phyloP scores from a whole-genome alignment of 1,140 invertebrate species.

The Ditylenchus dipsaci region DNA sequence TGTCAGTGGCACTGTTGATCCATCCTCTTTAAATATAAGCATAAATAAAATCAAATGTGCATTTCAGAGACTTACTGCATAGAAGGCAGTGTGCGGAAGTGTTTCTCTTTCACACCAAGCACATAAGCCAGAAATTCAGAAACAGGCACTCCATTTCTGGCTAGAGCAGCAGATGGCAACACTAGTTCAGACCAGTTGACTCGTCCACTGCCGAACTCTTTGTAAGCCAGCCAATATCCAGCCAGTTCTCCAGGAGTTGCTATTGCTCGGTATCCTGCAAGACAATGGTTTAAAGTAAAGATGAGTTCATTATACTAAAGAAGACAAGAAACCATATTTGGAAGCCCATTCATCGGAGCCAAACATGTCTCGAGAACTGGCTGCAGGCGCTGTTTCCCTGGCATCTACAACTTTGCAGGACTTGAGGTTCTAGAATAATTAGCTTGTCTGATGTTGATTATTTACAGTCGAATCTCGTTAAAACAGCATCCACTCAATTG shows the following conservation, averaged over 20 bases:
- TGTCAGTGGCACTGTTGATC: constrained; percentile 59
- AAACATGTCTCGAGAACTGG: constrained; percentile 70
- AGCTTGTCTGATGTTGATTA: background rate
- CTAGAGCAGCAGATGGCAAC: constrained; percentile 69
- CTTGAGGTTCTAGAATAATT: constrained; percentile 36
- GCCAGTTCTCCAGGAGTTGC: constrained; percentile 83
- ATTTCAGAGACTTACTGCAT: constrained; percentile 40
- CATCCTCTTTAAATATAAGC: constrained; percentile 45
- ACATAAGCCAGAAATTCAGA: constrained; percentile 54
- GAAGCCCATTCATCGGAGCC: constrained; percentile 63
- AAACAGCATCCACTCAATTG: background rate
- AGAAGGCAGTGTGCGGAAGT: constrained; percentile 49
- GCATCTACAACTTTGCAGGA: constrained; percentile 67
- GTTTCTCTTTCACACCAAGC: constrained; percentile 53
- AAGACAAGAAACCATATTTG: constrained; percentile 47
- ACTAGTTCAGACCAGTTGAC: constrained; percentile 71
- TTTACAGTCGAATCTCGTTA: background rate
- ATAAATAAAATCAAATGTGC: background rate
- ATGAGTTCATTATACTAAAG: background rate
- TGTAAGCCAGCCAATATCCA: constrained; percentile 78
- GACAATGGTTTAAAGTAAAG: background rate
- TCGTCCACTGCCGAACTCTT: constrained; percentile 69
- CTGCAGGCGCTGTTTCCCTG: constrained; percentile 73
- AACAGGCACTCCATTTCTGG: constrained; percentile 62
- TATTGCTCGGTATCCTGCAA: constrained; percentile 70